Percentiles rank a stretch among this genome's conserved stretches.
These are phyloP conservation scores for Meta bourneti DNA, from an alignment of 2,888 invertebrate genomes.

Conservation along the genomic window DNA sequence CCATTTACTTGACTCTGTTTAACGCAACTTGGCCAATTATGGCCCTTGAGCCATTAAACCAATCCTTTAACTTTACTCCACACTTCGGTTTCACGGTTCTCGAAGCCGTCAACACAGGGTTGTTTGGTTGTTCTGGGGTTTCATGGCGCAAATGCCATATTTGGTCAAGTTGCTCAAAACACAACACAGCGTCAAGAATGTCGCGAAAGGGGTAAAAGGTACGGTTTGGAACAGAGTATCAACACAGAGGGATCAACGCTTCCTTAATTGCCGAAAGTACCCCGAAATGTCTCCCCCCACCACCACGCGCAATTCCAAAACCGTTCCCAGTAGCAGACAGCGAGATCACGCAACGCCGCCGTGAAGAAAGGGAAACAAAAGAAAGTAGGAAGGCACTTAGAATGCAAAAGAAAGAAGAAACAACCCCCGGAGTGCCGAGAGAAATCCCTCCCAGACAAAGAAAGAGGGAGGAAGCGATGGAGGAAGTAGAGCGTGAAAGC, in stretches of 20 bases:
- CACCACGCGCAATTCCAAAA: too few relatives aligned
- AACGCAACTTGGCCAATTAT: too few relatives aligned
- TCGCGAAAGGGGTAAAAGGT: neutral
- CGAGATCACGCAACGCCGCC: neutral
- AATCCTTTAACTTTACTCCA: too few relatives aligned
- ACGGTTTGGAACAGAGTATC: neutral
- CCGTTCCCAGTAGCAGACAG: too few relatives aligned
- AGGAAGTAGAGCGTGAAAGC: constrained; percentile 43
- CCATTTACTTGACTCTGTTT: too few relatives aligned
- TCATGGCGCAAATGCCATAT: too few relatives aligned
- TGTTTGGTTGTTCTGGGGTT: too few relatives aligned
- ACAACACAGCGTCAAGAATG: too few relatives aligned
- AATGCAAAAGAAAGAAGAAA: neutral
- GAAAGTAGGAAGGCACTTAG: neutral
- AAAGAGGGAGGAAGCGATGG: constrained; percentile 7
- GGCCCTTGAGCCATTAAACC: too few relatives aligned
- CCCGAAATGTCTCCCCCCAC: neutral
- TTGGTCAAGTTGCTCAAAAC: too few relatives aligned
- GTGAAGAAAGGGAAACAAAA: neutral
- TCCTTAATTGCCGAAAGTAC: neutral
- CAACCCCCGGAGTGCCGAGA: too few relatives aligned
- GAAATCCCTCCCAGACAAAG: too few relatives aligned
- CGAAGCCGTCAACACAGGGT: neutral
- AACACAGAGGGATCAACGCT: neutral
- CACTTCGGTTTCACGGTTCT: neutral